A percentile compares a stretch with the other conserved stretches of the same genome.
Evolutionary conservation across 2,888 invertebrate species (phyloP).

Genomic region (Chaetoderma sp.): DNA sequence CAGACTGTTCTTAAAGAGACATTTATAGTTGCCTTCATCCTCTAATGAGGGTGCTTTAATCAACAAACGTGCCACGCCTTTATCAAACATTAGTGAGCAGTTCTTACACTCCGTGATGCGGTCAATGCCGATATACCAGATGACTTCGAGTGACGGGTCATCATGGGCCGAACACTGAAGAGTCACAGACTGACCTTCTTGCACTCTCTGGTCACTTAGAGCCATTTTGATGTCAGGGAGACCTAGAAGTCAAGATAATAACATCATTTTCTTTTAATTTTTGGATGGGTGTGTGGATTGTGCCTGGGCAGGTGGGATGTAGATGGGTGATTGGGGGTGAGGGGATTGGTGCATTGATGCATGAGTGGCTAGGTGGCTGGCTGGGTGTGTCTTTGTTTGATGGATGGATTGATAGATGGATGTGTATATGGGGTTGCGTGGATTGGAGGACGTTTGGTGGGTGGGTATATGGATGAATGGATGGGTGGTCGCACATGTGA

Average conservation of each 20-base stretch:
- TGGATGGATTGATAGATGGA: too few species aligned
- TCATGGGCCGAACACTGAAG: conserved; percentile 23
- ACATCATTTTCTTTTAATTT: neutral
- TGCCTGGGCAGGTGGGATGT: too few species aligned
- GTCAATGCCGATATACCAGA: conserved; percentile 50
- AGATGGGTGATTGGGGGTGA: too few species aligned
- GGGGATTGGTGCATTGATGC: too few species aligned
- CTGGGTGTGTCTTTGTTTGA: too few species aligned
- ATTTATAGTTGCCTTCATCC: conserved; percentile 48
- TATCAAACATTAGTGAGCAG: conserved; percentile 40
- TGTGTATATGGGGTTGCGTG: too few species aligned
- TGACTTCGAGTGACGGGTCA: conserved; percentile 40
- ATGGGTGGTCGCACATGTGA: too few species aligned
- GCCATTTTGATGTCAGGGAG: conserved; percentile 8
- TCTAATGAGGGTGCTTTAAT: conserved; percentile 38
- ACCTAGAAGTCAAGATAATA: conserved; percentile 4
- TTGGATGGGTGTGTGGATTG: too few species aligned
- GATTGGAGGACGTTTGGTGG: too few species aligned
- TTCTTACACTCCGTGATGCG: conserved; percentile 28
- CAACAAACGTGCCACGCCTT: conserved; percentile 37
- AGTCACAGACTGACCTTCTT: conserved; percentile 16
- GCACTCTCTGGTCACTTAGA: conserved; percentile 11
- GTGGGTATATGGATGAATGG: too few species aligned
- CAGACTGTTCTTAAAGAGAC: conserved; percentile 43
- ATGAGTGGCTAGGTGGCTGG: too few species aligned